These are phyloP conservation scores for Orcinus orca DNA, from an alignment of 2,113 vertebrate genomes.

Conservation along the genomic window DNA sequence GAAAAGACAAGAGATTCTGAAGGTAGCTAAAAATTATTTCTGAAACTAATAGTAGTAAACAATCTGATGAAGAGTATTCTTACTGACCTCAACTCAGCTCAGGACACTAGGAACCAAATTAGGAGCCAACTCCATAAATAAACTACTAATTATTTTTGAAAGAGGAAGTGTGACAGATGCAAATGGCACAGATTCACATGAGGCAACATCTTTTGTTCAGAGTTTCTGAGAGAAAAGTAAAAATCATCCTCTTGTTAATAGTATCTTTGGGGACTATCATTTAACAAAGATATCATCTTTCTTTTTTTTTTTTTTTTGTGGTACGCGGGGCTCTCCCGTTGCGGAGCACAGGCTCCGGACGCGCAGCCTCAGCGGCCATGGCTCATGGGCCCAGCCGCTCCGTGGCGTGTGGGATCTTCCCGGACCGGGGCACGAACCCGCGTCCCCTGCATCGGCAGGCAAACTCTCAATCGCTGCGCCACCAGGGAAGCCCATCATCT, in stretches of 20 bases:
- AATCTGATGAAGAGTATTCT: background rate
- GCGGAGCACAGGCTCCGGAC: too few relatives aligned
- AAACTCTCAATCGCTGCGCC: too few relatives aligned
- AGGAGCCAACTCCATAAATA: background rate
- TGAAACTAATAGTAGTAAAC: background rate
- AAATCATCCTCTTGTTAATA: background rate
- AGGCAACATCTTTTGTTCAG: background rate
- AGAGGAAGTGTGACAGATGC: background rate
- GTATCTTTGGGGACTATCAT: background rate
- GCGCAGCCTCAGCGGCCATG: too few relatives aligned
- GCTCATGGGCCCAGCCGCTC: too few relatives aligned
- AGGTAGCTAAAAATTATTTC: background rate
- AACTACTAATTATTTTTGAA: slow-evolving; percentile 37
- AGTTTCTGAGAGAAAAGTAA: slow-evolving; percentile 42
- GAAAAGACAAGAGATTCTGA: slow-evolving; percentile 13
- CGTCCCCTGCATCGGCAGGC: too few relatives aligned
- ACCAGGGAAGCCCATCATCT: background rate
- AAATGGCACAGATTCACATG: slow-evolving; percentile 13
- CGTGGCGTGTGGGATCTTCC: too few relatives aligned
- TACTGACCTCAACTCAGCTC: background rate
- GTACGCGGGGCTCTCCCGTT: too few relatives aligned
- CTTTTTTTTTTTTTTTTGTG: too few relatives aligned
- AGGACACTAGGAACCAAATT: background rate
- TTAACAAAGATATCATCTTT: background rate
- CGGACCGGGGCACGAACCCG: too few relatives aligned